A percentile compares a stretch with the other conserved stretches of the same genome.
phyloP scores from a whole-genome alignment of 2,888 invertebrate genomes.

The Netelia fuscicornis region DNA sequence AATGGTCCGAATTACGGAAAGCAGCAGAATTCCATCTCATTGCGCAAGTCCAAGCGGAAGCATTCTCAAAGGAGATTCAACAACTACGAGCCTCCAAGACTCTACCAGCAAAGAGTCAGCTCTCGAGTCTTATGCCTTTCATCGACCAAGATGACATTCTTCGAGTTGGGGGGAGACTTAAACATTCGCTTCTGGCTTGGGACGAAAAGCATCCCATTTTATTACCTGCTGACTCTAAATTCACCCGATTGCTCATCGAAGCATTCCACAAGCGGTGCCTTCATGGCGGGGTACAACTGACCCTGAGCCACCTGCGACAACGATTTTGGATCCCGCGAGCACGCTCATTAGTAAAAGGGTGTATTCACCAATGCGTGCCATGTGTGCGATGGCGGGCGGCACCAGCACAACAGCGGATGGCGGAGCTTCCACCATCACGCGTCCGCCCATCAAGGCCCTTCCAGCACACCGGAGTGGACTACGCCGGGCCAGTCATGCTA shows the following conservation, averaged over 20 bases:
- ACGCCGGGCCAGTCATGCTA: neutral
- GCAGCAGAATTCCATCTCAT: neutral
- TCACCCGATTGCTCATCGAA: neutral
- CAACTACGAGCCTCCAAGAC: neutral
- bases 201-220: neutral
- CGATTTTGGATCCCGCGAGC: neutral
- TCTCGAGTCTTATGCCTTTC: slow-evolving; percentile 29
- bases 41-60: neutral
- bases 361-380: neutral
- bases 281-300: neutral
- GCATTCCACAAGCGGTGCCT: neutral
- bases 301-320: neutral
- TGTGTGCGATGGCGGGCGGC: neutral
- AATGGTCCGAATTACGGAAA: too few species aligned
- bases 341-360: neutral
- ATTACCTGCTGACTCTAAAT: neutral
- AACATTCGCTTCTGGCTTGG: neutral
- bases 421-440: neutral
- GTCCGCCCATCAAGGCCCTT: neutral
- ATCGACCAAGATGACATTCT: slow-evolving; percentile 29
- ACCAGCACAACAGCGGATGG: neutral
- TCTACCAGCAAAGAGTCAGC: neutral
- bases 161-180: slow-evolving; percentile 39
- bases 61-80: neutral
- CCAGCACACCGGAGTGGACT: neutral